phyloP scores from a whole-genome alignment of 92 coral and sea anemone species.

The Meandrina meandrites region DNA sequence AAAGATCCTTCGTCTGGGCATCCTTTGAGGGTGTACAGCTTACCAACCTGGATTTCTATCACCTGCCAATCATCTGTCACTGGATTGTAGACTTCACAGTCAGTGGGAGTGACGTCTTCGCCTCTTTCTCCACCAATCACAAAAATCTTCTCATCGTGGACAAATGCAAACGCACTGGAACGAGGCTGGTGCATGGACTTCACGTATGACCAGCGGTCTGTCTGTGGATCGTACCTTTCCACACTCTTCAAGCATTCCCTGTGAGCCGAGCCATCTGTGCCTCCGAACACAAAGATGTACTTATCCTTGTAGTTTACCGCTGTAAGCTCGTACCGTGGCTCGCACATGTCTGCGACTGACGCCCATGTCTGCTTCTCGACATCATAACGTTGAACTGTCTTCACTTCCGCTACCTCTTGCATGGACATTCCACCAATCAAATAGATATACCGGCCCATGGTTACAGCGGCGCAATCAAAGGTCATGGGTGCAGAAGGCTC shows the following conservation, averaged over 20 bases:
- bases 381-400: conserved; percentile 64
- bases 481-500: conserved; percentile 50
- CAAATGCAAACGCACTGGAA: conserved; percentile 63
- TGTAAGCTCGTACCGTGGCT: conserved; percentile 61
- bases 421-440: conserved; percentile 62
- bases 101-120: conserved; percentile 46
- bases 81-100: conserved; percentile 66
- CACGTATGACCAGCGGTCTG: conserved; percentile 61
- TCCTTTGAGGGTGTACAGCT: conserved; percentile 25
- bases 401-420: conserved; percentile 61
- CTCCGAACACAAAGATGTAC: conserved; percentile 61
- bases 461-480: conserved; percentile 63
- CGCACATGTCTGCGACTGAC: conserved; percentile 55
- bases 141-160: conserved; percentile 58
- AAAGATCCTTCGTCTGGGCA: conserved; percentile 28
- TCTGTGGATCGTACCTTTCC: conserved; percentile 56
- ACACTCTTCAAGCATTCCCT: conserved; percentile 58
- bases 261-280: conserved; percentile 56
- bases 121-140: conserved; percentile 70
- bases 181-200: conserved; percentile 66
- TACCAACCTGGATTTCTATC: conserved; percentile 28
- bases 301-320: conserved; percentile 59
- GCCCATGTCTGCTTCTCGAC: conserved; percentile 58
- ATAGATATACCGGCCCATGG: conserved; percentile 55
- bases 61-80: conserved; percentile 63